Conservation (phyloP, 2,888 invertebrate species). For the Tetragnatha montana region DNA sequence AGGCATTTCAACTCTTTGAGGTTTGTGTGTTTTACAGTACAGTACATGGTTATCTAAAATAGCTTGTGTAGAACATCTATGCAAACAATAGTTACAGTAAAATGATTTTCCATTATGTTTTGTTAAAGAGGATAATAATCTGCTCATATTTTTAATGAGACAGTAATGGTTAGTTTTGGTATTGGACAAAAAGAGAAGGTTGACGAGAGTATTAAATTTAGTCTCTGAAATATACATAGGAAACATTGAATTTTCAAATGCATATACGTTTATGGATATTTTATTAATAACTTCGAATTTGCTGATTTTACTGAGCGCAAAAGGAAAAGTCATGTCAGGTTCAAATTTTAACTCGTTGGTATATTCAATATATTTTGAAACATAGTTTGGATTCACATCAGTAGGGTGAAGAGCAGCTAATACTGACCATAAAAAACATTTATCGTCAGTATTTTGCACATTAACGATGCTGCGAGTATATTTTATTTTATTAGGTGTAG, state of each 20-base stretch:
- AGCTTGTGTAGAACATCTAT: not conserved
- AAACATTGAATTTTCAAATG: not conserved
- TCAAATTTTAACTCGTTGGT: not conserved
- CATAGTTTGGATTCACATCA: not conserved
- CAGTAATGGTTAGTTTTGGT: not conserved
- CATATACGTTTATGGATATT: conserved; percentile 33
- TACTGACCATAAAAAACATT: not conserved
- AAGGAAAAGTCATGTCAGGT: too few species aligned
- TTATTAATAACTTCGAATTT: conserved; percentile 34
- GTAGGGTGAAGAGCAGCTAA: too few species aligned
- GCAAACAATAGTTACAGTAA: conserved; percentile 31
- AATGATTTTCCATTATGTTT: conserved; percentile 2
- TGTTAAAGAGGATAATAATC: not conserved
- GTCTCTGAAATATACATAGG: conserved; percentile 6
- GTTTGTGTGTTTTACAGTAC: not conserved
- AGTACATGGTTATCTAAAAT: not conserved
- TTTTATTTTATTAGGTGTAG: not conserved
- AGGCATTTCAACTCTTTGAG: conserved; percentile 4
- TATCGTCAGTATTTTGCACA: not conserved
- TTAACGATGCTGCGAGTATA: not conserved
- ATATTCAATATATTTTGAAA: not conserved
- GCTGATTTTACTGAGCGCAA: not conserved
- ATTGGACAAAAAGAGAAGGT: not conserved
- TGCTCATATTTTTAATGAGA: conserved; percentile 23
- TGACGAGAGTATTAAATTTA: not conserved